Base-by-base conservation (phyloP, 2,113 vertebrate genomes). In the Candoia aspera region DNA sequence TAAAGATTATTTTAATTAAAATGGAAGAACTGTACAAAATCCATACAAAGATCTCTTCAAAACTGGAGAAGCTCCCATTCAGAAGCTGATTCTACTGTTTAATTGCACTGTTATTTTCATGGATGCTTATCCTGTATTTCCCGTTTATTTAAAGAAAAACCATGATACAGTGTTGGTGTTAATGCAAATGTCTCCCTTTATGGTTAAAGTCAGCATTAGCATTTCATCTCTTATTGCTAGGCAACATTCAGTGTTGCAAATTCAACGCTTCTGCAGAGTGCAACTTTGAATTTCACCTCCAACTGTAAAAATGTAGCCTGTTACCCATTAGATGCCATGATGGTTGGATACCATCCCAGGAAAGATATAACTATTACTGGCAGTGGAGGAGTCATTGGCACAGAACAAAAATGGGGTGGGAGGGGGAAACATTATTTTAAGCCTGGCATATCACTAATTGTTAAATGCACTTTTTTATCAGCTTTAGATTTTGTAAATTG, bases 231-330 rank as follows among this genome's bases (percentile, higher is more conserved):
- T 97, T 97, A 98, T 98, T 98, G 98, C 98, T 97, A 98, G 97
- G 98, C 98, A 98, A 98, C 98, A 96, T 97, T 97, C 95, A 97
- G 97, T 96, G 97, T 98, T 97, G 97, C 97, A 97, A 98, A 98
- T 98, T 98, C 98, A 97, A 98, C 97, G 97, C 97, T 98, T 98
- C 97, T 98, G 97, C 97, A 97, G 97, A 97, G 97, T 97, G 97
- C 97, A 98, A 98, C 97, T 98, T 98, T 97, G 94, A 88, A 98
- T 98, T 98, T 98, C 97, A 98, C 97, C 98, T 98, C 97, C 97
- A 98, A 98, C 97, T 97, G 97, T 97, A 98, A 97, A 97, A 97
- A 97, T 97, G 97, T 97, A 97, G 97, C 96, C 96, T 97, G 95
- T 95, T 97, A 97, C 97, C 97, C 97, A 98, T 98, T 97, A 98